A percentile compares a stretch with the other conserved stretches of the same genome.
phyloP scores from a whole-genome alignment of 2,888 invertebrate species.

The Trachelus stipa region DNA sequence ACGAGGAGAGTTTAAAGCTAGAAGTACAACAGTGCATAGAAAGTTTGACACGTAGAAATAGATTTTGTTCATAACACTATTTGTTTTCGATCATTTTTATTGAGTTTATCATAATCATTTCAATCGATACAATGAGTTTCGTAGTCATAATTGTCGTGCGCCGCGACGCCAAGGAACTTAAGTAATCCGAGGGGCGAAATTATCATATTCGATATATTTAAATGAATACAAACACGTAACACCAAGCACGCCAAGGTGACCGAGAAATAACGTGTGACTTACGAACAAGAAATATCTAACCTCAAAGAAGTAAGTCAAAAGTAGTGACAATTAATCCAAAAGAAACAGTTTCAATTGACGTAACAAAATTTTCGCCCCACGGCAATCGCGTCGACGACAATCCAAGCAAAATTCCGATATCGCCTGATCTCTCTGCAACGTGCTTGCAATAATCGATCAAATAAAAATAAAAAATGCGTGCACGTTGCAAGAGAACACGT shows the following conservation, averaged over 20 bases:
- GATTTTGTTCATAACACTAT: neutral
- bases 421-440: neutral
- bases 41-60: neutral
- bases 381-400: neutral
- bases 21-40: neutral
- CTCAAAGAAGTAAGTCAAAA: neutral
- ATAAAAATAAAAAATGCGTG: neutral
- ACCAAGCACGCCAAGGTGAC: neutral
- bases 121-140: constrained; percentile 64
- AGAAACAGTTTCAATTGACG: neutral
- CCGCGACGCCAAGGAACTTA: constrained; percentile 34
- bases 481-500: neutral
- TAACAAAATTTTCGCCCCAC: neutral
- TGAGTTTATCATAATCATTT: constrained; percentile 65
- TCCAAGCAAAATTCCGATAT: neutral
- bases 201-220: neutral
- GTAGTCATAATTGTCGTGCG: constrained; percentile 62
- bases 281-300: neutral
- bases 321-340: neutral
- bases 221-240: neutral
- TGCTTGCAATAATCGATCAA: neutral
- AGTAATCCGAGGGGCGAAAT: neutral
- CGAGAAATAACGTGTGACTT: neutral
- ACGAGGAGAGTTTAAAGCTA: neutral
- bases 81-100: constrained; percentile 48